Evolutionary conservation across 2,888 invertebrate genomes (phyloP), one percentile per base, ranked within the genome.

Genomic region (Sipha maydis): DNA sequence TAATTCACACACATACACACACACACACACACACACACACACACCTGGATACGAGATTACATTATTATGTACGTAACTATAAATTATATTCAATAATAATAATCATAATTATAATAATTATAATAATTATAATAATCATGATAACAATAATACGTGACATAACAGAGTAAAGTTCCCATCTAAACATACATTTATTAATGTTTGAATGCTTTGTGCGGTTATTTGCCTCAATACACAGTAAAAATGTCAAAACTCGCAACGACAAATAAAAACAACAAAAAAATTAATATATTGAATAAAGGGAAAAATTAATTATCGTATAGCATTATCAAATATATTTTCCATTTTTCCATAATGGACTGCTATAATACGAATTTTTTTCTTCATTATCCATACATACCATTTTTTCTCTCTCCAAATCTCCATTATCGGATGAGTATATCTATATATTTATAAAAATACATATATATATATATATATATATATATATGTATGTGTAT

Each of bases 301-400:
- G 54, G 25, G 25, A 48, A 83, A 83, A 83, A 83, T 54, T 71
- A 54, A 83, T 82, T 82, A 82, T 41, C 69, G 69, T 41, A 41
- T 69, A 11, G 69, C 28, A n/a, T 69, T 31, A 71, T 71, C 17
- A 25, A 61, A 28, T 82, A 69, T 28, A 69, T 82, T 69, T 80
- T 28, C 28, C 80, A 34, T 75, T 61, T 61, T 61, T 61, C 61
- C 61, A 78, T 67, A 79, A 79, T 79, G 38, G 79, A n/a, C 4
- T 8, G 48, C 67, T 82, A 82, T 83, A 61, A 8, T 75, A 73
- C 73, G 83, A 73, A 73, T 83, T 83, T 83, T 75, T 75, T 25
- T 71, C 31, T 73, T 83, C 9, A 34, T 61, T 61, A 61, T 79
- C 17, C 31, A 41, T n/a, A 8, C 34, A 38, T 31, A 71, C 34